These are phyloP conservation scores for Hypomesus transpacificus DNA, from an alignment of 2,113 vertebrate genomes.

Conservation along the genomic window DNA sequence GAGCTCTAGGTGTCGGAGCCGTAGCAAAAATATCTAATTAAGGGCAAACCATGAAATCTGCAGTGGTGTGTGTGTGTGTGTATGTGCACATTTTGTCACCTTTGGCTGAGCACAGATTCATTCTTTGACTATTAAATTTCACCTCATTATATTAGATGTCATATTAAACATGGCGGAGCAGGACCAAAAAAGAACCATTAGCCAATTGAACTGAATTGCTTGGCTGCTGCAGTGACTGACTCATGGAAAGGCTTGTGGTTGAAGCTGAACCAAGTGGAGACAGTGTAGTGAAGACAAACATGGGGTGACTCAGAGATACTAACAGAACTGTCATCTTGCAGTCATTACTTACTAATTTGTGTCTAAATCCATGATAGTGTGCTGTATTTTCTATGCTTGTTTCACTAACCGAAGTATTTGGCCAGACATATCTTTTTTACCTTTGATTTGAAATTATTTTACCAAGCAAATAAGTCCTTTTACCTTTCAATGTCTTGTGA, in stretches of 20 bases:
- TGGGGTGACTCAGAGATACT: not conserved
- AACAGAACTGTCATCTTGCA: not conserved
- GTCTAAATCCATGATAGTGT: not conserved
- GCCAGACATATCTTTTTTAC: not conserved
- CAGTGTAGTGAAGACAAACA: not conserved
- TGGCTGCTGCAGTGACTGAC: not conserved
- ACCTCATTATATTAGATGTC: slow-evolving; percentile 19
- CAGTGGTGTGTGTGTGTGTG: not conserved
- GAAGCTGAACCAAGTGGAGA: not conserved
- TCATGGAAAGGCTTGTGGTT: not conserved
- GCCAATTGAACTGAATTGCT: not conserved
- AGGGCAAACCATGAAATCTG: slow-evolving; percentile 35
- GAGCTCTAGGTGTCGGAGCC: not conserved
- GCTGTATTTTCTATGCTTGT: not conserved
- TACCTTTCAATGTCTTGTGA: slow-evolving; percentile 7
- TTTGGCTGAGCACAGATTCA: slow-evolving; percentile 20
- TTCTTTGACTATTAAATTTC: slow-evolving; percentile 29
- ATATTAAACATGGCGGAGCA: not conserved
- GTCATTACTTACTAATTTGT: slow-evolving; percentile 5
- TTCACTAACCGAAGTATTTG: slow-evolving; percentile 19
- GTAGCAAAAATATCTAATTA: slow-evolving; percentile 25
- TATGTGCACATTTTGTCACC: not conserved
- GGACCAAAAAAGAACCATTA: not conserved
- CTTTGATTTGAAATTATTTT: not conserved
- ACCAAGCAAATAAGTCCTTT: slow-evolving; percentile 14